Conservation (phyloP, 2,113 vertebrate species). For the Sinosuthora webbiana region DNA sequence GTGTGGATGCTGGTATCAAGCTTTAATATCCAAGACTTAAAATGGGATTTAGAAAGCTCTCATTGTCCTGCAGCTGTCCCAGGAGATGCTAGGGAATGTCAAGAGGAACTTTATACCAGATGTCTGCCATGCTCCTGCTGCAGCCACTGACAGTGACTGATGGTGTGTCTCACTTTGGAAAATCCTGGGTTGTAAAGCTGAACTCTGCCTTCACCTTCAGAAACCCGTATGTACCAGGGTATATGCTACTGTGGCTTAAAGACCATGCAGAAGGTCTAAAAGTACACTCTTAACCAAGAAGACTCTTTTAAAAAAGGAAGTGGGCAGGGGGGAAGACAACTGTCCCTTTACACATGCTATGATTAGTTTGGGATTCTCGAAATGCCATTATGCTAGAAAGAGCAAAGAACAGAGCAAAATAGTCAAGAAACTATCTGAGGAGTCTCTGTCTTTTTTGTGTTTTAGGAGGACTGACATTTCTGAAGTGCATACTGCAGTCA, state of each 20-base stretch:
- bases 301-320: neutral
- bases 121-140: neutral
- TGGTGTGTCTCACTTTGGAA: neutral
- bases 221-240: neutral
- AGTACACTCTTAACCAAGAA: neutral
- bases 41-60: neutral
- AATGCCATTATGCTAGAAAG: neutral
- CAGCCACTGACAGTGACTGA: neutral
- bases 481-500: neutral
- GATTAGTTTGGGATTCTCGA: neutral
- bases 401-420: neutral
- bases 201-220: neutral
- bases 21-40: neutral
- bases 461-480: neutral
- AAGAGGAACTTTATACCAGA: neutral
- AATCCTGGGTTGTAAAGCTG: neutral
- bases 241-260: neutral
- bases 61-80: neutral
- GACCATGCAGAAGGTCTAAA: neutral
- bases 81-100: neutral
- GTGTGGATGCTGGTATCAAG: neutral
- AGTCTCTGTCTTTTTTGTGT: neutral
- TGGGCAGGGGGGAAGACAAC: neutral
- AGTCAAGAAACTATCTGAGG: neutral
- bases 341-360: neutral